A percentile compares a stretch with the other conserved stretches of the same genome.
Conservation (phyloP, 2,797 vertebrate species). For the Poecilia wingei region DNA sequence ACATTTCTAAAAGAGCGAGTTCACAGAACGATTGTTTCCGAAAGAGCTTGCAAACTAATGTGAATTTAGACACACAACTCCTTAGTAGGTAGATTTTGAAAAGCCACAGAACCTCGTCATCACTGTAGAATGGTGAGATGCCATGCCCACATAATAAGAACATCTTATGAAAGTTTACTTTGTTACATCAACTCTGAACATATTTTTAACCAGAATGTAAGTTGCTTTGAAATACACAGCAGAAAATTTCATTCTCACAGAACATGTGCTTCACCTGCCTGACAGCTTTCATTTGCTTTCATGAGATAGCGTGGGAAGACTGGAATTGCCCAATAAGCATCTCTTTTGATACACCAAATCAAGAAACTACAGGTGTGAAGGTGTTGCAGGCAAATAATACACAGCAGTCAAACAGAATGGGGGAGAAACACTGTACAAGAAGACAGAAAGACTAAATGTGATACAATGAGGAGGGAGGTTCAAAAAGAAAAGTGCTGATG, state of each 20-base stretch:
- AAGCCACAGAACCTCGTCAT: conserved; percentile 55
- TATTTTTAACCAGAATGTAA: conserved; percentile 29
- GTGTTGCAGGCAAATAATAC: conserved; percentile 50
- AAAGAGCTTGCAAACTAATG: conserved; percentile 17
- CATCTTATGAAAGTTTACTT: conserved; percentile 42
- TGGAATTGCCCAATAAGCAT: conserved; percentile 56
- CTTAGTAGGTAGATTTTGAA: conserved; percentile 41
- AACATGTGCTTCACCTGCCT: conserved; percentile 63
- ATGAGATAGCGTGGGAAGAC: conserved; percentile 64
- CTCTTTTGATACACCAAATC: conserved; percentile 47
- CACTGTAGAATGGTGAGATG: conserved; percentile 60
- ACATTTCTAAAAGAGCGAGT: conserved; percentile 19
- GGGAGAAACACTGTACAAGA: not conserved
- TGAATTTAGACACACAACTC: conserved; percentile 44
- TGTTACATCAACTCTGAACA: conserved; percentile 26
- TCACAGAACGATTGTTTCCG: conserved; percentile 13
- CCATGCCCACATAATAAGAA: conserved; percentile 39
- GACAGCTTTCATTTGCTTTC: conserved; percentile 55
- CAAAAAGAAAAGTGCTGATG: conserved; percentile 4
- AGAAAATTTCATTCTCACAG: conserved; percentile 50
- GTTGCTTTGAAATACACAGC: conserved; percentile 48
- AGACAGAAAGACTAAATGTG: not conserved
- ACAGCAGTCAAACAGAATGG: conserved; percentile 23
- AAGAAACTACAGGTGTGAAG: conserved; percentile 64
- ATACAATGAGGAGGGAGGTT: not conserved